phyloP scores from a whole-genome alignment of 1,140 invertebrate genomes.

The Pseudomyrmex pallidus region DNA sequence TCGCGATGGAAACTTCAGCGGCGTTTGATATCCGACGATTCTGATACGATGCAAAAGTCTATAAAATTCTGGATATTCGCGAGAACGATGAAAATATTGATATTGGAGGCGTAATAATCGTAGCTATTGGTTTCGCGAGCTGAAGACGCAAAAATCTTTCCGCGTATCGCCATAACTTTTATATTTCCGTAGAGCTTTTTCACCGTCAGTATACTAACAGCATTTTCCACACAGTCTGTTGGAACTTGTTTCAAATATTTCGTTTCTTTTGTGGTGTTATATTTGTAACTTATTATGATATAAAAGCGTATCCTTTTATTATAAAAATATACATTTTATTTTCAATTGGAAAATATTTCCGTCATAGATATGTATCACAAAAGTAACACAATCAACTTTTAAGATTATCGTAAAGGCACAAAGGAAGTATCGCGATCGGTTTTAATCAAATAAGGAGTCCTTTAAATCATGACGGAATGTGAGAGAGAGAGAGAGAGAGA shows the following conservation, averaged over 20 bases:
- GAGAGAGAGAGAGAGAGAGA: not conserved
- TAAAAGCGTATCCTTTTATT: too few species aligned
- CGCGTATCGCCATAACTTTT: slow-evolving; percentile 10
- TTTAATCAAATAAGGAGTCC: slow-evolving; percentile 50
- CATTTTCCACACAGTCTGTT: not conserved
- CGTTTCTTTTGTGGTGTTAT: not conserved
- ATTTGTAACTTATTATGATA: not conserved
- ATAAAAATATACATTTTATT: too few species aligned
- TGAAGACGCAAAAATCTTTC: slow-evolving; percentile 52
- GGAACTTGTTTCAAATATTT: not conserved
- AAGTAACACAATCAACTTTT: not conserved
- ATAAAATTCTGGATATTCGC: slow-evolving; percentile 43
- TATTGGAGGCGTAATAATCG: slow-evolving; percentile 43
- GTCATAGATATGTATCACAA: not conserved
- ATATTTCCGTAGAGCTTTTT: slow-evolving; percentile 29
- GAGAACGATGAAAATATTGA: slow-evolving; percentile 50
- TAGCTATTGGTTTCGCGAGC: slow-evolving; percentile 51
- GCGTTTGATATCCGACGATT: not conserved
- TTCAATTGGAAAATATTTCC: not conserved
- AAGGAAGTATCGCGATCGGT: slow-evolving; percentile 12
- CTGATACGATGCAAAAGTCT: slow-evolving; percentile 31
- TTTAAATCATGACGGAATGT: slow-evolving; percentile 40
- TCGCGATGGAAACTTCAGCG: not conserved
- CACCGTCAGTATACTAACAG: not conserved
- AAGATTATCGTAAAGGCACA: not conserved